phyloP scores from a whole-genome alignment of 2,797 vertebrate species.

The Propithecus perrieri region DNA sequence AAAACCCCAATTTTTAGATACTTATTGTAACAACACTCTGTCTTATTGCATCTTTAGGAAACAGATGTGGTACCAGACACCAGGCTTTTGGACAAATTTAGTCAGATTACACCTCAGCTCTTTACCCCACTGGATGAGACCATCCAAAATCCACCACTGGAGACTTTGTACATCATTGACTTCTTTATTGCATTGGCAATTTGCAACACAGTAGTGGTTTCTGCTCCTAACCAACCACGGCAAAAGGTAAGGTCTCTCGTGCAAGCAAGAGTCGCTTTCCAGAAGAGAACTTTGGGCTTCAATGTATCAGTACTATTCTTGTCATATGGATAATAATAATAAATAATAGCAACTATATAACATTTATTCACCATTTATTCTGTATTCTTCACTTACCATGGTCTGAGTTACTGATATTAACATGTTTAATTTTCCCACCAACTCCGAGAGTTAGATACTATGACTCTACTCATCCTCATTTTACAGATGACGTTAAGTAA shows the following conservation, averaged over 20 bases:
- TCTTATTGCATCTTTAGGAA: slow-evolving; percentile 86
- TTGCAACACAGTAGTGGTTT: slow-evolving; percentile 98
- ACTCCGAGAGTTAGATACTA: background rate
- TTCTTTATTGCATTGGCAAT: slow-evolving; percentile 96
- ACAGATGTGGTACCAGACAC: slow-evolving; percentile 93
- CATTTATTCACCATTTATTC: background rate
- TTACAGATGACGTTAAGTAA: background rate
- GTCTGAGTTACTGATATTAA: background rate
- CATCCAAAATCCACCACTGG: slow-evolving; percentile 75
- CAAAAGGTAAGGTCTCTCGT: slow-evolving; percentile 85
- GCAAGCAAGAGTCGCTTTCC: background rate
- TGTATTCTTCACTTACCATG: background rate
- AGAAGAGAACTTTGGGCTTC: background rate
- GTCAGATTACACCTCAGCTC: slow-evolving; percentile 82
- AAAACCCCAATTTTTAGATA: background rate
- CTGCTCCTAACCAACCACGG: slow-evolving; percentile 87
- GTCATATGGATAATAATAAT: background rate
- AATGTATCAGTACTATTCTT: background rate
- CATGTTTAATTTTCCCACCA: background rate
- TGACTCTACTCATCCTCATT: background rate
- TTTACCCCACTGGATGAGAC: slow-evolving; percentile 58
- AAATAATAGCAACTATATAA: background rate
- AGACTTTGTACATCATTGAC: slow-evolving; percentile 90
- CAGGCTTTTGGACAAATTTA: slow-evolving; percentile 89
- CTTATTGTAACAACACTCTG: background rate